Evolutionary conservation across 2,888 invertebrate genomes (phyloP).

Genomic region (Oxytorus armatus): DNA sequence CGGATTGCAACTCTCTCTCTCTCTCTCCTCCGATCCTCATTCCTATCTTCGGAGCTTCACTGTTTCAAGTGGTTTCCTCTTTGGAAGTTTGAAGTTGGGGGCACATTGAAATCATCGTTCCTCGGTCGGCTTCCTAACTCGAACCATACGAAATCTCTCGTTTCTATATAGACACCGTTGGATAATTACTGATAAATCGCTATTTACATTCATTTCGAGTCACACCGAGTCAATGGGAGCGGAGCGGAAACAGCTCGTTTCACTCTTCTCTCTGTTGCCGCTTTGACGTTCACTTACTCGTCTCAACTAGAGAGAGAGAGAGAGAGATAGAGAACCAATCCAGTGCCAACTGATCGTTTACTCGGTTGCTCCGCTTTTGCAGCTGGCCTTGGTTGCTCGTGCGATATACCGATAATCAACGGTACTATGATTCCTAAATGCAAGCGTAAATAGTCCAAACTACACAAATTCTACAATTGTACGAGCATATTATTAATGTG

Average conservation of each 20-base stretch:
- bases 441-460: background rate
- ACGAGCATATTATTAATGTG: background rate
- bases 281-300: constrained; percentile 5
- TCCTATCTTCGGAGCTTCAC: constrained; percentile 18
- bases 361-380: background rate
- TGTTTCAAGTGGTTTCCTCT: constrained; percentile 59
- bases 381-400: background rate
- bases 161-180: constrained; percentile 7
- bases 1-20: too few relatives aligned
- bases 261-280: background rate
- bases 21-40: constrained; percentile 24
- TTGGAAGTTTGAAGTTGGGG: constrained; percentile 69
- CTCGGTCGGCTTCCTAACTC: constrained; percentile 5
- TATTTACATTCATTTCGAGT: background rate
- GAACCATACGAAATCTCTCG: constrained; percentile 40
- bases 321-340: background rate
- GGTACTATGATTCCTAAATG: background rate
- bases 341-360: background rate
- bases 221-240: background rate
- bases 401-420: background rate
- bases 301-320: constrained; percentile 4
- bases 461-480: background rate
- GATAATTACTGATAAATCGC: constrained; percentile 9
- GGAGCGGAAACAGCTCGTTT: background rate
- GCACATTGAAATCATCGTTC: constrained; percentile 63